Percentiles rank a stretch among this genome's conserved stretches.
These are phyloP conservation scores for Montipora capricornis DNA, from an alignment of 64 coral and sea anemone genomes.

Conservation along the genomic window DNA sequence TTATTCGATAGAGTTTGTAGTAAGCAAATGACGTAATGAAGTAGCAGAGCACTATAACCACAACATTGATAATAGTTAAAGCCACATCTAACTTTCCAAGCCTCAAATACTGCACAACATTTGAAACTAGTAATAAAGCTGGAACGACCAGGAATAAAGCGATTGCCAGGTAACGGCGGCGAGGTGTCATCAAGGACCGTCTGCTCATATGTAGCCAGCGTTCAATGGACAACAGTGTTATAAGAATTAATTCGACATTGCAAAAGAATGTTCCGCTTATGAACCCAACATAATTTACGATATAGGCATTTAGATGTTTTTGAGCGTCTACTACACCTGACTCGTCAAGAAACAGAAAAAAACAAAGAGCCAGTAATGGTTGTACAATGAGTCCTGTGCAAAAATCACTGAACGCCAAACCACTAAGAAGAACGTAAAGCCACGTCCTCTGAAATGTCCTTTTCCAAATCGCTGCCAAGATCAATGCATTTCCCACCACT, in stretches of 20 bases:
- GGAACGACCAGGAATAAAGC: background rate
- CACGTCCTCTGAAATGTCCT: background rate
- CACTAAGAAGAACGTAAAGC: slow-evolving; percentile 7
- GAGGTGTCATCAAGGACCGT: background rate
- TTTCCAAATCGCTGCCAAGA: slow-evolving; percentile 26
- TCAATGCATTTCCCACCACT: slow-evolving; percentile 11
- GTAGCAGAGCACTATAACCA: background rate
- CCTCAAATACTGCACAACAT: background rate
- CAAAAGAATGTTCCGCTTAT: background rate
- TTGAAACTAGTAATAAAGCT: background rate
- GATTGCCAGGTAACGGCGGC: background rate
- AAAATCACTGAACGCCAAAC: background rate
- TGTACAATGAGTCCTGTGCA: background rate
- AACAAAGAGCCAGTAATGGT: background rate
- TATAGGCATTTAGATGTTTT: background rate
- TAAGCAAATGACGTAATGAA: background rate
- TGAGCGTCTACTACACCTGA: background rate
- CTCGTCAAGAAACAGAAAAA: background rate
- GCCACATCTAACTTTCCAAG: background rate
- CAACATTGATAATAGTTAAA: background rate
- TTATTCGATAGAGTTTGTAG: slow-evolving; percentile 3
- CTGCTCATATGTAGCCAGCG: slow-evolving; percentile 28
- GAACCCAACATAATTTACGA: background rate
- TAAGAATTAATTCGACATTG: background rate
- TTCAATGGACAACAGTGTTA: slow-evolving; percentile 23